Base-by-base conservation (phyloP, 1,140 invertebrate genomes). In the Thrips palmi region DNA sequence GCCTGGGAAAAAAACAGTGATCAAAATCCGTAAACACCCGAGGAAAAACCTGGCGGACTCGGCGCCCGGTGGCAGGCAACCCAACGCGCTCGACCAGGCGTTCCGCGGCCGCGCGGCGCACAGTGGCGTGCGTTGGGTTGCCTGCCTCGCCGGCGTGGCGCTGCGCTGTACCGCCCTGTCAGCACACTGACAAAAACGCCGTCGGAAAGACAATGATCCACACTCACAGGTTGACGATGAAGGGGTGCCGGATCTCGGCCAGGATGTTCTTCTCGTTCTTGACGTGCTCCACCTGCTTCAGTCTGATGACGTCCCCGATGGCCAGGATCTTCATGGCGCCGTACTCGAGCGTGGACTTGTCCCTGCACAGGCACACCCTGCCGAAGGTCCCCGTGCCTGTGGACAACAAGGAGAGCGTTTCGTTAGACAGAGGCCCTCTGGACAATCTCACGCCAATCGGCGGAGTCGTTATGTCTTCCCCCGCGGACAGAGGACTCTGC, bases 331-430 rank as follows among this genome's bases (percentile, higher is more conserved):
- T 96, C 63, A 96, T 75, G 19, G 88, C 88, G 49, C 72, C 72
- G 52, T 82, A 89, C 49, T 74, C 70, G 44, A 74, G 69, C 10
- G 71, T 71, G n/a, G 69, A 61, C 50, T 77, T 80, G 55, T 91
- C 78, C 40, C 76, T 67, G 52, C 80, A 83, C 19, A 93, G 59
- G 21, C 84, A 77, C 4, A 94, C 89, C 27, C 87, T 68, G 6
- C 88, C 89, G 59, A 94, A 93, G 17, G 87, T 93, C 33, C 88
- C 88, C 6, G 88, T 93, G 38, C 88, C 88, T 92, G 60, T n/a
- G n/a, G n/a, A n/a, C n/a, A n/a, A n/a, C n/a, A n/a, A n/a, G n/a
- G n/a, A n/a, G n/a, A n/a, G n/a, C n/a, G n/a, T n/a, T n/a, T n/a
- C n/a, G n/a, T n/a, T n/a, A n/a, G n/a, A n/a, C n/a, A n/a, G n/a